phyloP scores from a whole-genome alignment of 1,140 invertebrate species.

The Potamilus streckersoni region DNA sequence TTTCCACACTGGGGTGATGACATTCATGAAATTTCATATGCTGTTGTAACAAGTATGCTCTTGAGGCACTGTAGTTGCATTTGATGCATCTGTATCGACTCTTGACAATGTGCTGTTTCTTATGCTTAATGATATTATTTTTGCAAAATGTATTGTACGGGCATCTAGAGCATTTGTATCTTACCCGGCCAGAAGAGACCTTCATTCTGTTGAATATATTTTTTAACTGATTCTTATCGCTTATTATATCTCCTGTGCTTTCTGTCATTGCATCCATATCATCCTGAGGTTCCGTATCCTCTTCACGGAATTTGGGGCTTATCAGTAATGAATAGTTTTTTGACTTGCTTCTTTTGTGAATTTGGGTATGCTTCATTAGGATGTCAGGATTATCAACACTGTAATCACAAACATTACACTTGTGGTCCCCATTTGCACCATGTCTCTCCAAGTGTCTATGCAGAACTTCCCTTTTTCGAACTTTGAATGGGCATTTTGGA shows the following conservation, averaged over 20 bases:
- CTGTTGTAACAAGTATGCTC: conserved; percentile 43
- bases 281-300: no score
- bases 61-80: conserved; percentile 23
- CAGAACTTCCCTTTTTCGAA: conserved; percentile 35
- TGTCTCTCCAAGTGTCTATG: conserved; percentile 48
- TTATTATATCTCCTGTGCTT: no score
- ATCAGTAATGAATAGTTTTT: no score
- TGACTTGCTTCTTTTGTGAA: conserved; percentile 27
- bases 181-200: conserved; percentile 29
- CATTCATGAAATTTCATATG: conserved; percentile 46
- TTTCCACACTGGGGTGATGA: conserved; percentile 17
- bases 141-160: conserved; percentile 52
- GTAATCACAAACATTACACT: conserved; percentile 53
- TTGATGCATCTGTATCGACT: conserved; percentile 53
- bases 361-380: conserved; percentile 35
- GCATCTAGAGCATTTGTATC: conserved; percentile 51
- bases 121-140: conserved; percentile 53
- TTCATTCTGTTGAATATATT: conserved; percentile 23
- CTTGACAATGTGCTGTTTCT: conserved; percentile 50
- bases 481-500: conserved; percentile 50
- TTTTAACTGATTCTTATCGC: not conserved
- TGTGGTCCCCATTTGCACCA: conserved; percentile 40
- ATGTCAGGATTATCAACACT: conserved; percentile 43
- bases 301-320: no score
- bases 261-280: no score